These are phyloP conservation scores for Gambusia yucatana DNA, from an alignment of 2,797 vertebrate genomes.

Conservation along the genomic window DNA sequence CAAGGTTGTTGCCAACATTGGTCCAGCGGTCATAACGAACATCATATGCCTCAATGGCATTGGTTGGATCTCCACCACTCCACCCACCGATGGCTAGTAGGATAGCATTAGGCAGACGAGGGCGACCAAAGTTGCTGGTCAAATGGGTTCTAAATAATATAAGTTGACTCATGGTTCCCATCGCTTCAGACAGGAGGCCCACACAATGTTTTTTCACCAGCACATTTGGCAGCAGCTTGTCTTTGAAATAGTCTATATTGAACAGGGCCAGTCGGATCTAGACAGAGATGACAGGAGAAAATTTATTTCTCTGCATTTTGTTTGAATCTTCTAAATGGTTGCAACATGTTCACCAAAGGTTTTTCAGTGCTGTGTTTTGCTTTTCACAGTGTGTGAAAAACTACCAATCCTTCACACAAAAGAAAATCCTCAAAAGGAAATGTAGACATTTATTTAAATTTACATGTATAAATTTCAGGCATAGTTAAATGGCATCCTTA, in stretches of 20 bases:
- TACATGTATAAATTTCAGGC: too few relatives aligned
- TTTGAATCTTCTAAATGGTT: too few relatives aligned
- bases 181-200: not conserved
- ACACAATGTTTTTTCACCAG: not conserved
- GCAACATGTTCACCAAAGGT: too few relatives aligned
- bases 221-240: not conserved
- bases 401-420: too few relatives aligned
- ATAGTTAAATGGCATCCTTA: too few relatives aligned
- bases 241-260: not conserved
- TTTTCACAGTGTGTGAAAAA: too few relatives aligned
- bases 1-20: constrained; percentile 67
- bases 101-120: constrained; percentile 81
- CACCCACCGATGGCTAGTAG: constrained; percentile 87
- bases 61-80: constrained; percentile 77
- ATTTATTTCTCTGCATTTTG: not conserved
- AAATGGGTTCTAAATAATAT: not conserved
- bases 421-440: too few relatives aligned
- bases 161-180: too few relatives aligned
- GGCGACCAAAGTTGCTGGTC: constrained; percentile 60
- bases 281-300: not conserved
- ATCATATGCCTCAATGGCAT: constrained; percentile 84
- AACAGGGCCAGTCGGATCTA: constrained; percentile 3
- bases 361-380: too few relatives aligned
- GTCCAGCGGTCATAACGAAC: constrained; percentile 79
- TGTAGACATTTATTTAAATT: too few relatives aligned